Conservation (phyloP, 2,797 vertebrate genomes). For the Acanthurus tractus region DNA sequence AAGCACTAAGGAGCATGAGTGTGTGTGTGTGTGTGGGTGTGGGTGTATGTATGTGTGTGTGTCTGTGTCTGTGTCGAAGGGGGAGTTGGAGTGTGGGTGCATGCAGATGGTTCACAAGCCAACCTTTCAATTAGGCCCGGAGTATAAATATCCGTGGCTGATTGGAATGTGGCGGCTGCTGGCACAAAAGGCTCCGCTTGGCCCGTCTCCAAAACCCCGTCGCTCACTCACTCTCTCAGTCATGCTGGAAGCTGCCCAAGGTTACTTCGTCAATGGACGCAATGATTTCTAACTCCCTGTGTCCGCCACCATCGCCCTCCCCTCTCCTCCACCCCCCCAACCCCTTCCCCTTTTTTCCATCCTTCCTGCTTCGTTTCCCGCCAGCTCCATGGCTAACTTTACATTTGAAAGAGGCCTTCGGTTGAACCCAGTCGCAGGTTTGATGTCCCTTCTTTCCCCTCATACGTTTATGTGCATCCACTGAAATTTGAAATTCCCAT, state of each 20-base stretch:
- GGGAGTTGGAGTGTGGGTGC: constrained; percentile 68
- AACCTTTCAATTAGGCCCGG: constrained; percentile 84
- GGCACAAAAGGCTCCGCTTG: constrained; percentile 81
- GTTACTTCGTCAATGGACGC: constrained; percentile 83
- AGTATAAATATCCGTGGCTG: constrained; percentile 84
- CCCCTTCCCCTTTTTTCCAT: constrained; percentile 31
- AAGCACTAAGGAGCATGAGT: constrained; percentile 56
- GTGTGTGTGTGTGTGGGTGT: constrained; percentile 27
- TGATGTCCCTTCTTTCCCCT: constrained; percentile 48
- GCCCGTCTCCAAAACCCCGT: constrained; percentile 80
- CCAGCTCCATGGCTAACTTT: constrained; percentile 52
- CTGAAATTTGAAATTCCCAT: constrained; percentile 61
- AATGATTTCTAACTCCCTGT: constrained; percentile 78
- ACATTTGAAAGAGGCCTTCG: constrained; percentile 69
- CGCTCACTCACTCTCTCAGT: constrained; percentile 76
- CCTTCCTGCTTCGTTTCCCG: constrained; percentile 45
- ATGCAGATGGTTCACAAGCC: constrained; percentile 83
- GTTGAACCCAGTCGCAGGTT: constrained; percentile 60
- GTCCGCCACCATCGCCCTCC: constrained; percentile 64
- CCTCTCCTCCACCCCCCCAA: no score
- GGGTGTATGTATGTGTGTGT: constrained; percentile 39
- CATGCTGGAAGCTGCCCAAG: constrained; percentile 82
- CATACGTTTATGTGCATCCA: constrained; percentile 56
- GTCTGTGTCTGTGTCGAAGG: constrained; percentile 26
- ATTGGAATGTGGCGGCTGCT: constrained; percentile 84